Evolutionary conservation across 1,140 invertebrate species (phyloP).

Genomic region (Cotesia chilonis): DNA sequence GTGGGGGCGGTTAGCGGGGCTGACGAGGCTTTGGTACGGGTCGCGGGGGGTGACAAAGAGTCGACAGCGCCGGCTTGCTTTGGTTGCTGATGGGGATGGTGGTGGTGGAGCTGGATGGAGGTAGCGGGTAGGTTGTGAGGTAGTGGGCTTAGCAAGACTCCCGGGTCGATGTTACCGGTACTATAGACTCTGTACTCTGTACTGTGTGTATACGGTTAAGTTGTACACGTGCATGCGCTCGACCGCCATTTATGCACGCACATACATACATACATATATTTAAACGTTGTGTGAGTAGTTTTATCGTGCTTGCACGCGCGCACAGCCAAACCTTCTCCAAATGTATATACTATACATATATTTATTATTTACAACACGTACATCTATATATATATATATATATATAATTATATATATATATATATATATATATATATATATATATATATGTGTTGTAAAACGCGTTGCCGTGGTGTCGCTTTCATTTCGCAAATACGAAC

Average conservation of each 20-base stretch:
- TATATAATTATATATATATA: too few relatives aligned
- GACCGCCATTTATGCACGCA: constrained; percentile 16
- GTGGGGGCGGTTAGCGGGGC: not conserved
- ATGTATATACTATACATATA: too few relatives aligned
- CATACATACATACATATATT: constrained; percentile 1
- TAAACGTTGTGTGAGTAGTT: not conserved
- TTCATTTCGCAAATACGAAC: too few relatives aligned
- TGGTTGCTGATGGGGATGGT: not conserved
- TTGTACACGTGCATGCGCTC: constrained; percentile 24
- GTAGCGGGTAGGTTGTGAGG: not conserved
- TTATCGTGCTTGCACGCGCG: not conserved
- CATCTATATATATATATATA: too few relatives aligned
- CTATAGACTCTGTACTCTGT: too few relatives aligned
- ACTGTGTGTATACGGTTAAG: not conserved
- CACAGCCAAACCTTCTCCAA: not conserved
- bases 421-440: too few relatives aligned
- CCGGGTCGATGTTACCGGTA: constrained; percentile 33
- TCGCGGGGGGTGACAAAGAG: constrained; percentile 29
- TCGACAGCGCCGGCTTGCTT: constrained; percentile 25
- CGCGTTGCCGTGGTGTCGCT: too few relatives aligned
- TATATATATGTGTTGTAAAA: too few relatives aligned
- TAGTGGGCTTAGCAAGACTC: constrained; percentile 6
- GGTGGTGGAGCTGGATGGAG: too few relatives aligned
- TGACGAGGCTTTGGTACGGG: constrained; percentile 19
- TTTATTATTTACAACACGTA: too few relatives aligned